Base-by-base conservation (phyloP, 2,888 invertebrate species). In the Drosophila algonquin region DNA sequence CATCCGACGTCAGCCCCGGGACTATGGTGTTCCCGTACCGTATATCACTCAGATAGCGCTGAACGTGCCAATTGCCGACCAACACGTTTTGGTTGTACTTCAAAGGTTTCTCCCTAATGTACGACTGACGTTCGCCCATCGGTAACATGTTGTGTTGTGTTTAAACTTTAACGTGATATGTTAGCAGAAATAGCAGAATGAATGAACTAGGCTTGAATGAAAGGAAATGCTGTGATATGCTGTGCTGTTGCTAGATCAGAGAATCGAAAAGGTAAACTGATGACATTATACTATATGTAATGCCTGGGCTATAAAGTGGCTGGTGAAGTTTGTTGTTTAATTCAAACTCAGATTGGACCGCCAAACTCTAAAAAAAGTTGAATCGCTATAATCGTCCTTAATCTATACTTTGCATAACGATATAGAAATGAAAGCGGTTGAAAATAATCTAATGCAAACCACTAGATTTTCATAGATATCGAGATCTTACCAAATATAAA, bases 21-120 rank as follows among this genome's bases (percentile, higher is more conserved):
- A 45, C 1, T n/a, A 60, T 65, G 30, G 53, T 46, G 16, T 59
- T 54, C 14, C 47, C 35, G 3, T 48, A 18, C 8, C 35, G 30
- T 1, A 45, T n/a, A 14, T 27, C 52, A 5, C 24, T 21, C 2
- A 10, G 44, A 10, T 58, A 58, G 3, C 65, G 65, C 14, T 12
- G 21, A 32, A 44, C 40, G 32, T 45, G 45, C 80, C 79, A 79
- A n/a, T 77, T 47, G 7, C 79, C 80, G 2, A 55, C 71, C 12
- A 79, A 10, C 0, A 80, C 80, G 3, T 24, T 47, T 48, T 72
- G 69, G 63, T 63, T 77, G 18, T 79, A 79, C 0, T n/a, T 8
- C 1, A 75, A 47, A 1, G 50, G 48, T 9, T 73, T 77, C 4
- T 61, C 65, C 1, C 71, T 70, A 0, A 73, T 8, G 44, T 75